Evolutionary conservation across 2,888 invertebrate species (phyloP).

Genomic region (Machimus rusticus): DNA sequence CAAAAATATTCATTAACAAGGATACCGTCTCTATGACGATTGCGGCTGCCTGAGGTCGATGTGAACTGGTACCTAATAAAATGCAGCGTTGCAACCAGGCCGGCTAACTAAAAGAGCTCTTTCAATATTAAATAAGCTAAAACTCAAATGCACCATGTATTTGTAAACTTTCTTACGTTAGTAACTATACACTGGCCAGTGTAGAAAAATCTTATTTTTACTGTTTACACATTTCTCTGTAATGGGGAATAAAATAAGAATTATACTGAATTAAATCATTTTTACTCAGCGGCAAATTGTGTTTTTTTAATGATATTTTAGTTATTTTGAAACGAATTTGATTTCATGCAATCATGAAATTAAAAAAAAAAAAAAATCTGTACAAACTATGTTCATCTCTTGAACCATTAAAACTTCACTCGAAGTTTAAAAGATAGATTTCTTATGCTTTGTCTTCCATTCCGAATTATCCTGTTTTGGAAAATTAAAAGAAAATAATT

Average conservation of each 20-base stretch:
- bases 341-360: too few species aligned
- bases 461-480: too few species aligned
- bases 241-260: not conserved
- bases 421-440: too few species aligned
- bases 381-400: too few species aligned
- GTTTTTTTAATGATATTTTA: not conserved
- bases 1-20: slow-evolving; percentile 23
- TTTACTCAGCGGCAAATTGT: not conserved
- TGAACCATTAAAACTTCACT: too few species aligned
- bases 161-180: not conserved
- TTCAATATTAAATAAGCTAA: not conserved
- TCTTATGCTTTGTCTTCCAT: too few species aligned
- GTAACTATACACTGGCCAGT: slow-evolving; percentile 29
- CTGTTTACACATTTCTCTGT: not conserved
- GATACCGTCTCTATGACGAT: not conserved
- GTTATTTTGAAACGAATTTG: not conserved
- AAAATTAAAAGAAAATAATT: too few species aligned
- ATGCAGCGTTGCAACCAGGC: not conserved
- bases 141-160: not conserved
- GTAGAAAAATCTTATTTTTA: slow-evolving; percentile 5
- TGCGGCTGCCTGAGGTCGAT: not conserved
- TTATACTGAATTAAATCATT: slow-evolving; percentile 11
- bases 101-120: not conserved
- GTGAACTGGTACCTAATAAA: not conserved
- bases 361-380: too few species aligned